Evolutionary conservation across 2,888 invertebrate genomes (phyloP).

Genomic region (Chloroclysta siterata): DNA sequence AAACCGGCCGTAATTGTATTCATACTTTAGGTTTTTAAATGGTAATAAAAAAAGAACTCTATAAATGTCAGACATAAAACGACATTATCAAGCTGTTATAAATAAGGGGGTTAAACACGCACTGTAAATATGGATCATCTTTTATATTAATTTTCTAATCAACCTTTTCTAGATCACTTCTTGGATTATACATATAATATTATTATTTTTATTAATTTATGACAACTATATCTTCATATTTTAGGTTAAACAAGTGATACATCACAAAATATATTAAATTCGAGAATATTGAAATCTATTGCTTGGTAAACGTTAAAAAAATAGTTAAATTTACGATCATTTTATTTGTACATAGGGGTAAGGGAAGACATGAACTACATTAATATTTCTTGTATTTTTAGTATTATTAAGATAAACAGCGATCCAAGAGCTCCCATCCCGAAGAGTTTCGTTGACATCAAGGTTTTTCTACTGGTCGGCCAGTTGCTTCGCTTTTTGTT

Average conservation of each 20-base stretch:
- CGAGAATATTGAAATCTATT: slow-evolving; percentile 27
- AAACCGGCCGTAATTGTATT: too few species aligned
- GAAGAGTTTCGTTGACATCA: too few species aligned
- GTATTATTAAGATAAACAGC: too few species aligned
- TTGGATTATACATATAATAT: neutral
- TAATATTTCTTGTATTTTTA: neutral
- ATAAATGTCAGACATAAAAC: neutral
- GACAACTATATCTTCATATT: neutral
- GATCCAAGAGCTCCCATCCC: too few species aligned
- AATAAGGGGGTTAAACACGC: slow-evolving; percentile 1
- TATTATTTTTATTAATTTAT: slow-evolving; percentile 2
- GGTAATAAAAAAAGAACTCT: too few species aligned
- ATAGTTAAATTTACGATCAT: slow-evolving; percentile 42
- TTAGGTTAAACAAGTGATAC: neutral
- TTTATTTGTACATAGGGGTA: slow-evolving; percentile 41
- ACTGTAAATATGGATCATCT: neutral
- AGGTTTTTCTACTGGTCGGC: too few species aligned
- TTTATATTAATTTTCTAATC: neutral
- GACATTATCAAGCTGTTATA: neutral
- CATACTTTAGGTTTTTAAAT: too few species aligned
- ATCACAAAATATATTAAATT: slow-evolving; percentile 16
- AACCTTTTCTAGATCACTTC: neutral
- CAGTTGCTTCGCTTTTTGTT: too few species aligned
- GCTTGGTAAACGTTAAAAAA: slow-evolving; percentile 46
- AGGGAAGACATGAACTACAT: slow-evolving; percentile 37